A percentile compares a stretch with the other conserved stretches of the same genome.
phyloP scores from a whole-genome alignment of 1,140 invertebrate genomes.

The Drosophila kikkawai region DNA sequence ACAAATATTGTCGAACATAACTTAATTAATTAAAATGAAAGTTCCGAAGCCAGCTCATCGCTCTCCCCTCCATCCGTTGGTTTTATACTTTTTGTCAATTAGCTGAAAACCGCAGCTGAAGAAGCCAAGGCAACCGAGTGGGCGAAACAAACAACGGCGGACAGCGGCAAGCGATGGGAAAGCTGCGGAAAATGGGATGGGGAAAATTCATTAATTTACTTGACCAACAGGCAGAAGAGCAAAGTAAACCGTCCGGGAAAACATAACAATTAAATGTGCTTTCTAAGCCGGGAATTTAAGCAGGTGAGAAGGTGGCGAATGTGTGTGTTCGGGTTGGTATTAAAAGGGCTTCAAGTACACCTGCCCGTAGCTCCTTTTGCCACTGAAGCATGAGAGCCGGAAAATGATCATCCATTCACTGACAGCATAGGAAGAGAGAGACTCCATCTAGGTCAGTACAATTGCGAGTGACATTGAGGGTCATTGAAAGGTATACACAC shows the following conservation, averaged over 20 bases:
- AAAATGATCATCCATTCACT: slow-evolving; percentile 3
- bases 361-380: background rate
- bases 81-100: slow-evolving; percentile 45
- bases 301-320: background rate
- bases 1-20: slow-evolving; percentile 32
- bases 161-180: background rate
- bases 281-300: slow-evolving; percentile 32
- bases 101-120: slow-evolving; percentile 41
- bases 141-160: slow-evolving; percentile 17
- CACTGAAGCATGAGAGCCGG: background rate
- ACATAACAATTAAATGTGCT: slow-evolving; percentile 49
- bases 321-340: background rate
- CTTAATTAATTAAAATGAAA: slow-evolving; percentile 45
- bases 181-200: background rate
- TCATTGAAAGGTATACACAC: background rate
- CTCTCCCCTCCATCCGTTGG: background rate
- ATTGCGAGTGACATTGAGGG: background rate
- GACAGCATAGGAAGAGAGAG: background rate
- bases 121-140: slow-evolving; percentile 20
- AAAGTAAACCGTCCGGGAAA: slow-evolving; percentile 44
- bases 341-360: slow-evolving; percentile 14
- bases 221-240: slow-evolving; percentile 44
- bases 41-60: slow-evolving; percentile 4
- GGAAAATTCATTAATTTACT: slow-evolving; percentile 46
- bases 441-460: background rate